A percentile compares a stretch with the other conserved stretches of the same genome.
These are phyloP conservation scores for Coenonympha arcania DNA, from an alignment of 2,888 invertebrate species.

Conservation along the genomic window DNA sequence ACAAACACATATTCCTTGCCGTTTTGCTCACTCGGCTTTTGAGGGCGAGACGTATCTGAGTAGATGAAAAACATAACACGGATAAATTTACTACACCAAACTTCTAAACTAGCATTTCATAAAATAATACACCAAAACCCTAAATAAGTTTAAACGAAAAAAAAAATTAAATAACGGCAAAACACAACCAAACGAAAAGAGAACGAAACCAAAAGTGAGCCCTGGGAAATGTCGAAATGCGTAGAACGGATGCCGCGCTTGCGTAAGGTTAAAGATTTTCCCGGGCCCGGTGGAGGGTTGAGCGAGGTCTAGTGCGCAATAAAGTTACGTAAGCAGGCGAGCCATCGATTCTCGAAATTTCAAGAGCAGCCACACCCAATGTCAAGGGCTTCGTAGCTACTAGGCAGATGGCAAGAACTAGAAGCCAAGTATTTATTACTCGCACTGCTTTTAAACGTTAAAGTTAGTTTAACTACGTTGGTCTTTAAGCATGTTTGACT, in stretches of 20 bases:
- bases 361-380: constrained; percentile 17
- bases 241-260: constrained; percentile 11
- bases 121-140: no score
- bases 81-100: constrained; percentile 13
- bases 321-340: constrained; percentile 9
- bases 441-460: not conserved
- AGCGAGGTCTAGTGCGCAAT: constrained; percentile 6
- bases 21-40: constrained; percentile 88
- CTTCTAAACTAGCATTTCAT: not conserved
- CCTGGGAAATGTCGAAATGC: constrained; percentile 9
- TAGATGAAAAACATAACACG: constrained; percentile 42
- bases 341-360: constrained; percentile 16
- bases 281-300: not conserved
- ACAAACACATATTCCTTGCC: constrained; percentile 96
- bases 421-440: not conserved
- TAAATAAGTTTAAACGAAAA: constrained; percentile 2
- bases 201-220: constrained; percentile 26
- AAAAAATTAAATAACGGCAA: constrained; percentile 9
- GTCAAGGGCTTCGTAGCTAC: constrained; percentile 18
- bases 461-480: no score
- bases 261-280: constrained; percentile 15
- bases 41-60: constrained; percentile 89
- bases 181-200: constrained; percentile 21
- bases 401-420: not conserved
- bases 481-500: no score